Conservation (phyloP, 2,797 vertebrate genomes). For the Chaunax sp. region DNA sequence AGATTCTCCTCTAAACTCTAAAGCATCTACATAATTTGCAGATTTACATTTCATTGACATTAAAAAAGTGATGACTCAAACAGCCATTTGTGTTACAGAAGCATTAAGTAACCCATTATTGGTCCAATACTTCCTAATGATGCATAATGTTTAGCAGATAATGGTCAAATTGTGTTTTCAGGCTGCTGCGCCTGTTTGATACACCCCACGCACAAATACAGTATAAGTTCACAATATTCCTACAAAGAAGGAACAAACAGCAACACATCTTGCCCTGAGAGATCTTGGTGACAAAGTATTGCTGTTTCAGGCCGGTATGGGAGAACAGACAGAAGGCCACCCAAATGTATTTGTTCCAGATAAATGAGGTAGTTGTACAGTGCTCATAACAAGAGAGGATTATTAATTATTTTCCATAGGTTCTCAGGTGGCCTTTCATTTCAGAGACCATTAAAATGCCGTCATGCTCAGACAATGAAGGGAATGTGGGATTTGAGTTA, state of each 20-base stretch:
- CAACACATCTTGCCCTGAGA: conserved; percentile 13
- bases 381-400: conserved; percentile 38
- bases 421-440: conserved; percentile 57
- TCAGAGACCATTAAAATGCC: conserved; percentile 65
- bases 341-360: conserved; percentile 20
- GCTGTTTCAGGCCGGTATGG: conserved; percentile 22
- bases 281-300: conserved; percentile 18
- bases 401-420: conserved; percentile 47
- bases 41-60: too few relatives aligned
- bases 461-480: conserved; percentile 39
- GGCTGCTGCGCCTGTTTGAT: conserved; percentile 12
- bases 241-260: conserved; percentile 15
- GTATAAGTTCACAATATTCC: not conserved
- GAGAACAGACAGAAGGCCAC: conserved; percentile 11
- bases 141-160: not conserved
- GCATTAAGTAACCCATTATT: not conserved
- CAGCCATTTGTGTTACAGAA: too few relatives aligned
- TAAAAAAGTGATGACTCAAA: too few relatives aligned
- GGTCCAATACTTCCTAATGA: not conserved
- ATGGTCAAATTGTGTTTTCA: conserved; percentile 13
- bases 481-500: conserved; percentile 46
- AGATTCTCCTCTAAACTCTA: not conserved
- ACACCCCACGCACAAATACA: not conserved
- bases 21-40: not conserved
- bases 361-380: conserved; percentile 25